Percentiles rank a stretch among this genome's conserved stretches.
These are phyloP conservation scores for Scaptomyza pallida DNA, from an alignment of 1,140 invertebrate species.

Conservation along the genomic window DNA sequence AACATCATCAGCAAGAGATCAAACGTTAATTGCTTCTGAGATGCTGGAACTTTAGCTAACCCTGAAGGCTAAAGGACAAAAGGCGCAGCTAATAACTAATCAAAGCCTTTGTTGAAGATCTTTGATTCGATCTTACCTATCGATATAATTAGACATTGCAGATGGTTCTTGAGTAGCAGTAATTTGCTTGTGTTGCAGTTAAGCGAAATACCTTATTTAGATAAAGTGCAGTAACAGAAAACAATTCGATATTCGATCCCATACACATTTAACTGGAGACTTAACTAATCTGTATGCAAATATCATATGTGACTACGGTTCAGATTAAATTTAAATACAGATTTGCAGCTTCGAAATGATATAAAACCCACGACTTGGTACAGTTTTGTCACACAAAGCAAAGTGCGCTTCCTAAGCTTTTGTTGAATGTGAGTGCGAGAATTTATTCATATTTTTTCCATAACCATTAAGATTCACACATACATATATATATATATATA, in stretches of 20 bases:
- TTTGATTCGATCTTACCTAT: constrained; percentile 19
- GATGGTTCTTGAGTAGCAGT: too few species aligned
- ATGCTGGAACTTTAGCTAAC: constrained; percentile 29
- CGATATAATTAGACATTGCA: too few species aligned
- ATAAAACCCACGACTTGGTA: constrained; percentile 42
- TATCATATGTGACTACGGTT: not conserved
- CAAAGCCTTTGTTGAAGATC: constrained; percentile 2
- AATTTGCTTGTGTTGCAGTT: too few species aligned
- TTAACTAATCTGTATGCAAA: too few species aligned
- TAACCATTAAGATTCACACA: constrained; percentile 62
- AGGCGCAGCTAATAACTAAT: constrained; percentile 22
- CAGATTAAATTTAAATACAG: not conserved
- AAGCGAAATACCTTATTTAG: too few species aligned
- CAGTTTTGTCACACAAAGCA: constrained; percentile 54
- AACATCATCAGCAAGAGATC: constrained; percentile 51
- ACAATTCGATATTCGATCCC: too few species aligned
- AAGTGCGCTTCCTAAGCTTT: constrained; percentile 64
- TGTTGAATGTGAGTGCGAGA: constrained; percentile 45
- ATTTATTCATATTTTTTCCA: constrained; percentile 74
- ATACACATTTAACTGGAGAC: not conserved
- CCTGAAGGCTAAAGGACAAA: not conserved
- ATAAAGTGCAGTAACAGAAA: too few species aligned
- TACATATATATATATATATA: constrained; percentile 21
- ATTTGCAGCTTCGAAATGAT: constrained; percentile 1
- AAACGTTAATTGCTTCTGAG: constrained; percentile 60